Evolutionary conservation across 1,140 invertebrate species (phyloP).

Genomic region (Drosophila mojavensis): DNA sequence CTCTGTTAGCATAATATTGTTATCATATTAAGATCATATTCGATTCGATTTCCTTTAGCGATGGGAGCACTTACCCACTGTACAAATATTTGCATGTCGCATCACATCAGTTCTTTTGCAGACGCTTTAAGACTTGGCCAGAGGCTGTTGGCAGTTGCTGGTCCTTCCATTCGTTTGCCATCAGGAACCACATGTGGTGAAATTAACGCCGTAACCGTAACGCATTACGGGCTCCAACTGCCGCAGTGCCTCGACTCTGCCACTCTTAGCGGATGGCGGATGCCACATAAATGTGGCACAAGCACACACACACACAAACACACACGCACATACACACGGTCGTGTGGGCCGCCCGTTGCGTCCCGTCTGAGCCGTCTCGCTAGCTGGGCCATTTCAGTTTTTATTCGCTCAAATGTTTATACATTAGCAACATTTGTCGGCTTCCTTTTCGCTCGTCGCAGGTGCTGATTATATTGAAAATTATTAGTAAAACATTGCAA

Average conservation of each 20-base stretch:
- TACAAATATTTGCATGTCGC: neutral
- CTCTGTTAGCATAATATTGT: too few species aligned
- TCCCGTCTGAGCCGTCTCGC: neutral
- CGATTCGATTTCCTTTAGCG: too few species aligned
- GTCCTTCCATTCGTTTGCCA: neutral
- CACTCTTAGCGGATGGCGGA: conserved; percentile 5
- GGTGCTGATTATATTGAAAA: conserved; percentile 81
- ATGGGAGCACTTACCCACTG: neutral
- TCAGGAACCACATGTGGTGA: conserved; percentile 58
- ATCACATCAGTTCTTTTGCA: neutral
- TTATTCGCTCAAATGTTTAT: conserved; percentile 69
- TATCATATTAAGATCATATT: too few species aligned
- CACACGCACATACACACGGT: neutral
- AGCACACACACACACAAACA: neutral
- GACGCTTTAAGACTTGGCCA: conserved; percentile 17
- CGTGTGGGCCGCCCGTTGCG: conserved; percentile 2
- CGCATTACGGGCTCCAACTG: conserved; percentile 51
- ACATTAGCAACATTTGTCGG: conserved; percentile 75
- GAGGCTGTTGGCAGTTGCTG: conserved; percentile 11
- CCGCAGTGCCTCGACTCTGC: conserved; percentile 7
- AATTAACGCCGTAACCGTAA: conserved; percentile 55
- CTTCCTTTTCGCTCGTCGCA: conserved; percentile 47
- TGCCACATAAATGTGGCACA: conserved; percentile 29
- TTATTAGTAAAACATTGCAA: conserved; percentile 77
- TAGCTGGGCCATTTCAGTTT: conserved; percentile 55